Evolutionary conservation across 64 coral and sea anemone genomes (phyloP).

Genomic region (Platygyra sinensis): DNA sequence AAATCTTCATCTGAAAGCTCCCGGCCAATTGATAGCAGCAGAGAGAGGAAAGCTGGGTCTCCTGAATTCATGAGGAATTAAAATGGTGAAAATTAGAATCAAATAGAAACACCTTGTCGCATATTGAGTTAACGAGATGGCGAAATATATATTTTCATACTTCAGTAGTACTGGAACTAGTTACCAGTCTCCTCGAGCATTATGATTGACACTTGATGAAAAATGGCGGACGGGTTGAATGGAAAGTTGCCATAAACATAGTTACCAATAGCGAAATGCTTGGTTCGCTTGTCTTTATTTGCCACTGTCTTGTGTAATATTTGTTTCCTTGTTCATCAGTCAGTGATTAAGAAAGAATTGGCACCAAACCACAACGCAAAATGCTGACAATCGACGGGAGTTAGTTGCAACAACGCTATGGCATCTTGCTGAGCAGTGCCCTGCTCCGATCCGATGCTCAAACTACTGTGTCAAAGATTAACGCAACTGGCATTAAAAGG

Average conservation of each 20-base stretch:
- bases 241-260: neutral
- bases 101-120: neutral
- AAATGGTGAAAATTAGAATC: neutral
- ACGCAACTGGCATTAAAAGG: neutral
- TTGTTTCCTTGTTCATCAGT: neutral
- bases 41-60: conserved; percentile 72
- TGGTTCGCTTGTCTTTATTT: neutral
- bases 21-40: conserved; percentile 65
- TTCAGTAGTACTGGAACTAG: neutral
- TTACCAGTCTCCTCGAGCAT: neutral
- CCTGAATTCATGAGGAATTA: conserved; percentile 57
- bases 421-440: no score
- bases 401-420: neutral
- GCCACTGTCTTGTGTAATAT: neutral
- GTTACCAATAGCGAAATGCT: neutral
- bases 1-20: conserved; percentile 83
- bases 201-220: neutral
- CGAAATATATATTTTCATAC: neutral
- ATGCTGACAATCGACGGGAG: no score
- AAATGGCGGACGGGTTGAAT: conserved; percentile 8
- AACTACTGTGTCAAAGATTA: neutral
- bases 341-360: neutral
- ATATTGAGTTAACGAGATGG: neutral
- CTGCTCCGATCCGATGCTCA: neutral
- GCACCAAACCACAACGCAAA: neutral